Evolutionary conservation across 2,888 invertebrate species (phyloP), one percentile per base, ranked within the genome.

Genomic region (Tyria jacobaeae): DNA sequence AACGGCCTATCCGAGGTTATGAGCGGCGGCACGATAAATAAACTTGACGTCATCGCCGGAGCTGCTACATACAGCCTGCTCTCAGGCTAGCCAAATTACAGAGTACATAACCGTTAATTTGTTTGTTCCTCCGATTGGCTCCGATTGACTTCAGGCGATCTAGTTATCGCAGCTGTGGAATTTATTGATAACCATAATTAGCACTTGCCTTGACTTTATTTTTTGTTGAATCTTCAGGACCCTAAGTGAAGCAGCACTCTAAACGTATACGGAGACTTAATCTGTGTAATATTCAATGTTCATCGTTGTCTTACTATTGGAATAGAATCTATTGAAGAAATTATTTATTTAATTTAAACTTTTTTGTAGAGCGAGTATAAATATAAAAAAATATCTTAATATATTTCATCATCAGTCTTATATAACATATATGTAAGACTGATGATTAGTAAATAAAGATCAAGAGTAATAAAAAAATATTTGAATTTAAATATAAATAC

Each of bases 1-100:
- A 84, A 81, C 76, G 82, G 77, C 82, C 84, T 81, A 73, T 69
- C 75, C 76, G 83, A 81, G 83, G 82, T 77, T 82, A 78, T 75
- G 78, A 74, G 76, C 75, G 76, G 67, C 69, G 73, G 73, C 65
- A 75, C 78, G 73, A 82, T 81, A 77, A 78, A 76, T 71, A 64
- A 63, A 62, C 72, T 58, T 78, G 68, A 70, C 76, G 73, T 76
- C 78, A 76, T 63, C 75, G 54, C 53, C 62, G 57, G 60, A 65
- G 61, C 65, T 39, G 57, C 63, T 62, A 48, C 51, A 41, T 60
- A 63, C 61, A 55, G 64, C 53, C 54, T 61, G 56, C 57, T 41
- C 58, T 59, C 56, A 39, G 44, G 25, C 41, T 53, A 37, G 34
- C 34, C 34, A 52, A 59, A 35, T 59, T 55, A 55, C 44, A 55